Evolutionary conservation across 2,888 invertebrate species (phyloP), one percentile per base, ranked within the genome.

Genomic region (Ariolimax columbianus): DNA sequence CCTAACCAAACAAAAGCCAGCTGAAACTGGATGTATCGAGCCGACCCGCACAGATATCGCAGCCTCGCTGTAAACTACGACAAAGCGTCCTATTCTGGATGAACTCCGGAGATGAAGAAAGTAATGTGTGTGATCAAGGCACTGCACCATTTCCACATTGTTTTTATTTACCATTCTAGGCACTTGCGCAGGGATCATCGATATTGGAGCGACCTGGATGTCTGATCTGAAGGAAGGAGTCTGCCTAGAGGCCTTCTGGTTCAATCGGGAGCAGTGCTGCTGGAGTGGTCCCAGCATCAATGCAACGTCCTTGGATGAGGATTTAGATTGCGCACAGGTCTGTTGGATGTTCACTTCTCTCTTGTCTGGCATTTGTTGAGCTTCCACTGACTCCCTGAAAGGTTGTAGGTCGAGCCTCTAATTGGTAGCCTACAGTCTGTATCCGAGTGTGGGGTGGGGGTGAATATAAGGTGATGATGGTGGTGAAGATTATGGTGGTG

Each of bases 181-280:
- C 88, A 96, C 96, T 78, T 97, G 98, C 68, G 99, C 99, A 9
- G 98, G 98, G 86, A 96, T 99, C 86, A 98, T 99, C 86, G 99
- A 99, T 94, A 99, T 99, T 84, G 95, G 95, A 23, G 94, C 95
- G 4, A 92, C 94, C 84, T 99, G 99, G 99, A 98, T 99, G 98
- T 97, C 98, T 0, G 99, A 99, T 94, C 95, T 99, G 82, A 99
- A 99, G 95, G 98, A 98, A 93, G 99, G 99, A 2, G 97, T 99
- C 88, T 99, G 99, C 2, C 78, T 90, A 19, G 97, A 97, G 94
- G 98, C 98, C 0, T 99, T 99, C 95, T 99, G 99, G 99, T 96
- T 99, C 86, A 99, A 99, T 94, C 96, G 97, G 86, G 95, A 95
- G 89, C 99, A 99, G 94, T 99, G 99, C 94, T 99, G 99, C 95